Conservation (phyloP, 2,113 vertebrate species). For the Apistogramma diplotaenia region DNA sequence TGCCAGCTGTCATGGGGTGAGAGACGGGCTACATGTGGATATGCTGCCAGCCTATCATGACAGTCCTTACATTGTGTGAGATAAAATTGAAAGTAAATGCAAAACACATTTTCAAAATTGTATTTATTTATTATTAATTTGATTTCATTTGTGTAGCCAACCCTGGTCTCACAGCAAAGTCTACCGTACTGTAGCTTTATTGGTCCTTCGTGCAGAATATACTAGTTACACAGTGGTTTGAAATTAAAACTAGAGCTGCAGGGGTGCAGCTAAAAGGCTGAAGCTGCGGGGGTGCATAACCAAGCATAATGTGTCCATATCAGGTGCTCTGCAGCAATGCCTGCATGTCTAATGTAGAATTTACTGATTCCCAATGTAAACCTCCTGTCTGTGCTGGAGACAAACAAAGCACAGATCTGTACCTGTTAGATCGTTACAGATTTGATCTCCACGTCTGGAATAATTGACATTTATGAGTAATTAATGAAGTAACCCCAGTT, state of each 20-base stretch:
- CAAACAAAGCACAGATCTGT: neutral
- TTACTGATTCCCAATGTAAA: too few species aligned
- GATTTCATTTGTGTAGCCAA: too few species aligned
- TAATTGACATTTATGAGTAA: neutral
- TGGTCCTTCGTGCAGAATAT: neutral
- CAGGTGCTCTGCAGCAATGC: neutral
- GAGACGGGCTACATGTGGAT: neutral
- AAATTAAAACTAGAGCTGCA: neutral
- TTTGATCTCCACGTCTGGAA: neutral
- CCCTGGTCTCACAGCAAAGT: neutral
- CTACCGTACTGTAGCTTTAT: neutral
- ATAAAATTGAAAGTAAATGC: neutral
- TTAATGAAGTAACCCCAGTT: neutral
- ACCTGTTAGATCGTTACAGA: neutral
- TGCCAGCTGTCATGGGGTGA: neutral
- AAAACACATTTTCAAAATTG: neutral
- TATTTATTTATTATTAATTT: too few species aligned
- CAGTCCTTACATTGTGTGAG: too few species aligned
- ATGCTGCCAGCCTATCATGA: too few species aligned
- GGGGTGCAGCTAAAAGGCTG: neutral
- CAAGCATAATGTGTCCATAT: neutral
- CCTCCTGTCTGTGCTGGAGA: neutral
- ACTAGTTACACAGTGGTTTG: neutral
- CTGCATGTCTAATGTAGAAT: neutral
- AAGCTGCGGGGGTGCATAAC: neutral